Base-by-base conservation (phyloP, 2,113 vertebrate species). In the Thunnus maccoyii region DNA sequence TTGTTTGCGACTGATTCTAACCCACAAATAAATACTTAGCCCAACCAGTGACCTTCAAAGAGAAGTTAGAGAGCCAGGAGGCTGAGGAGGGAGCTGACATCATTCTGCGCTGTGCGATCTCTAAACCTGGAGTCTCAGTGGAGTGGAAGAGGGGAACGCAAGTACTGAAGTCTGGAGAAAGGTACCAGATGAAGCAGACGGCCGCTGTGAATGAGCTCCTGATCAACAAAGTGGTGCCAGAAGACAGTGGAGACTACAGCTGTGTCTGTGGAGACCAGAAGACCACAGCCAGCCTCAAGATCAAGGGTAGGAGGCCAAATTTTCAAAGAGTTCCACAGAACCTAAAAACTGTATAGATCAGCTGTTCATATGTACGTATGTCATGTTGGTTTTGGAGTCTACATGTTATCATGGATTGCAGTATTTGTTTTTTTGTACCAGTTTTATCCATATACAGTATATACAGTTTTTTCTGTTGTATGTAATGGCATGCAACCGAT, bases 81-180 rank as follows among this genome's bases (percentile, higher is more conserved):
- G 81, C 82, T 22, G 92, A 93, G 69, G 95, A 96, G 80, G 95
- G 94, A 2, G 90, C 87, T 46, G 83, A 80, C 22, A 79, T 95
- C 51, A 94, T 86, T 0, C 88, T 97, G 66, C 89, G 58, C 16
- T 97, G 97, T 36, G 84, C 93, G 81, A 93, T 97, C 56, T 96
- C 95, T 11, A 95, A 96, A 2, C 83, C 96, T 47, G 95, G 86
- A 0, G 76, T 89, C 0, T 89, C 95, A 0, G 95, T 97, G 79
- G 94, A 94, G 65, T 98, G 97, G 97, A 94, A 85, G 77, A 95
- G 86, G 3, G 90, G 71, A 51, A 22, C 80, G 55, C 68, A 85
- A 54, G 27, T 83, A 20, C 93, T 98, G n/a, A 91, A 27, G 0
- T 3, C 74, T 1, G 90, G 95, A 73, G 88, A 94, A 80, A 97